Evolutionary conservation across 2,113 vertebrate genomes (phyloP).

Genomic region (Procavia capensis): DNA sequence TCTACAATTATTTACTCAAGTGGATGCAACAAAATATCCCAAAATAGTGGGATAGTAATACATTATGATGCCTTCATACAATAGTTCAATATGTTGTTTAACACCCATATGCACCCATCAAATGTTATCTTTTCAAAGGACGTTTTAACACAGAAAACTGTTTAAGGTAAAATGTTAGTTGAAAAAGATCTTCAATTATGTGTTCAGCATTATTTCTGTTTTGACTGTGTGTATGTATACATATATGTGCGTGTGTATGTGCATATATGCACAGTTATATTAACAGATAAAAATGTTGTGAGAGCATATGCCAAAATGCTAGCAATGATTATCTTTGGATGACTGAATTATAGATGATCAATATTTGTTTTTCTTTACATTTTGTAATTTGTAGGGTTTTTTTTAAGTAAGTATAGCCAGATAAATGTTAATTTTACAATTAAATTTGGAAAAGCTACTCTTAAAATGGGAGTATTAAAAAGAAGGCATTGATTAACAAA

Average conservation of each 20-base stretch:
- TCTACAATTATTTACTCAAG: constrained; percentile 18
- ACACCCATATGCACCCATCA: neutral
- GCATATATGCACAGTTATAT: neutral
- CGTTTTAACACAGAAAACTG: constrained; percentile 7
- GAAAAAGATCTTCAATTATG: neutral
- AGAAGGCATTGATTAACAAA: neutral
- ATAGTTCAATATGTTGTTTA: constrained; percentile 44
- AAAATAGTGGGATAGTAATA: neutral
- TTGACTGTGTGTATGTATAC: neutral
- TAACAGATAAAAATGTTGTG: constrained; percentile 3
- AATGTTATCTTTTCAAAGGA: neutral
- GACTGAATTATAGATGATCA: neutral
- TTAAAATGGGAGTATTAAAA: neutral
- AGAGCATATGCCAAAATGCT: neutral
- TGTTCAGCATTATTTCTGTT: neutral
- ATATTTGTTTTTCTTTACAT: constrained; percentile 26
- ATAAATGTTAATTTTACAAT: constrained; percentile 31
- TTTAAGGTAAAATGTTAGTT: constrained; percentile 25
- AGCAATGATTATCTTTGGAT: neutral
- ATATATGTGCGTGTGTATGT: neutral
- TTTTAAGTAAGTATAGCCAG: neutral
- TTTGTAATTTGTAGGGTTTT: neutral
- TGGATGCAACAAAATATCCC: constrained; percentile 14
- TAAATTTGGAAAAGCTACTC: neutral
- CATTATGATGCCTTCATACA: neutral